Percentiles rank a stretch among this genome's conserved stretches.
These are phyloP conservation scores for Oligia strigilis DNA, from an alignment of 2,888 invertebrate genomes.

Conservation along the genomic window DNA sequence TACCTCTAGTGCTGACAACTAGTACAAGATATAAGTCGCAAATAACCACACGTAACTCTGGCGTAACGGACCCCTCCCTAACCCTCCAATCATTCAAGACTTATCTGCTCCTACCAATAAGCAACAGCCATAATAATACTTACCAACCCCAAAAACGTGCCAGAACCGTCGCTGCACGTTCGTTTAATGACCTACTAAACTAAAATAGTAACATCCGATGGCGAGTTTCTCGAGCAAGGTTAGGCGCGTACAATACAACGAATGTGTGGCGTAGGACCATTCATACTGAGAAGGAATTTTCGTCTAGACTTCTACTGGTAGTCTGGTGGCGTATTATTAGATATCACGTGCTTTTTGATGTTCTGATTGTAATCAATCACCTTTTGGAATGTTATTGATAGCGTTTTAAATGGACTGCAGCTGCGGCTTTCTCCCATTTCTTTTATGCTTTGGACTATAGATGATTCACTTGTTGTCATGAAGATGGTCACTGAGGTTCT, in stretches of 20 bases:
- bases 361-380: slow-evolving; percentile 40
- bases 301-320: slow-evolving; percentile 45
- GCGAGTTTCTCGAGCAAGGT: slow-evolving; percentile 79
- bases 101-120: slow-evolving; percentile 9
- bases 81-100: slow-evolving; percentile 23
- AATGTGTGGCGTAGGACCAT: slow-evolving; percentile 71
- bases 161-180: slow-evolving; percentile 56
- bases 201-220: slow-evolving; percentile 82
- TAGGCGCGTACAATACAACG: slow-evolving; percentile 74
- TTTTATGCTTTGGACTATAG: not conserved
- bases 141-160: slow-evolving; percentile 57
- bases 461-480: slow-evolving; percentile 11
- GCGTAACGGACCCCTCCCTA: slow-evolving; percentile 15
- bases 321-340: slow-evolving; percentile 51
- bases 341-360: slow-evolving; percentile 33
- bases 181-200: slow-evolving; percentile 86
- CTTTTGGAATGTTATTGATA: slow-evolving; percentile 29
- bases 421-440: not conserved
- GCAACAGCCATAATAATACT: slow-evolving; percentile 47
- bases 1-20: not conserved
- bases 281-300: slow-evolving; percentile 66
- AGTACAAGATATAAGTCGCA: not conserved
- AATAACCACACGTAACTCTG: not conserved
- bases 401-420: not conserved
- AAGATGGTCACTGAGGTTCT: slow-evolving; percentile 2